phyloP scores from a whole-genome alignment of 2,797 vertebrate species.

The Poecilia gillii region DNA sequence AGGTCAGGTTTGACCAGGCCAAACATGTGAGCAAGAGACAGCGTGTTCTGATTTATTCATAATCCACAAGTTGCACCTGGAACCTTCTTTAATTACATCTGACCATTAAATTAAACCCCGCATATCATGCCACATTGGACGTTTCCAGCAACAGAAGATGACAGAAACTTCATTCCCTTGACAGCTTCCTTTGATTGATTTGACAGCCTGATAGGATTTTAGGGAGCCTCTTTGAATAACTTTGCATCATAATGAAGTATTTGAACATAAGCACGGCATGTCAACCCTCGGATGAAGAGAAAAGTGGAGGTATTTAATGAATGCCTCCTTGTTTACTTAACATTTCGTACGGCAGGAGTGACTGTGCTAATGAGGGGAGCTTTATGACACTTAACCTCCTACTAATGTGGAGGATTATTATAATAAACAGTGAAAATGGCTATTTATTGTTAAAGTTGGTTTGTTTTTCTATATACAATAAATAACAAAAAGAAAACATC shows the following conservation, averaged over 20 bases:
- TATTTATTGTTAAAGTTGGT: background rate
- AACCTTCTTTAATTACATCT: background rate
- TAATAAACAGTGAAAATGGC: background rate
- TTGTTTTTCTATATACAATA: background rate
- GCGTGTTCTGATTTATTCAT: background rate
- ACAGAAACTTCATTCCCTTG: constrained; percentile 23
- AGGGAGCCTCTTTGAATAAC: constrained; percentile 44
- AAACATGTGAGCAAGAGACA: background rate
- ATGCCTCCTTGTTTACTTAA: background rate
- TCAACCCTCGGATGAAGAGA: constrained; percentile 8
- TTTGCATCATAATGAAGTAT: constrained; percentile 54
- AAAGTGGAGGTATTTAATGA: background rate
- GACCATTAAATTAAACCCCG: background rate
- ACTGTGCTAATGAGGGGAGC: background rate
- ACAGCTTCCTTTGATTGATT: constrained; percentile 11
- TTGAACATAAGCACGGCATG: background rate
- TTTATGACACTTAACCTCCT: background rate
- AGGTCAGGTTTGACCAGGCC: background rate
- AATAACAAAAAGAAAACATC: background rate
- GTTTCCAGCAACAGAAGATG: constrained; percentile 11
- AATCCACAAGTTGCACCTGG: background rate
- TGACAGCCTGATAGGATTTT: constrained; percentile 51
- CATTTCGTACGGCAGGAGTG: background rate
- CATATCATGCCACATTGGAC: background rate
- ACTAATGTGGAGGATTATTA: background rate